Base-by-base conservation (phyloP, 2,888 invertebrate species). In the Hypomecis punctinalis region DNA sequence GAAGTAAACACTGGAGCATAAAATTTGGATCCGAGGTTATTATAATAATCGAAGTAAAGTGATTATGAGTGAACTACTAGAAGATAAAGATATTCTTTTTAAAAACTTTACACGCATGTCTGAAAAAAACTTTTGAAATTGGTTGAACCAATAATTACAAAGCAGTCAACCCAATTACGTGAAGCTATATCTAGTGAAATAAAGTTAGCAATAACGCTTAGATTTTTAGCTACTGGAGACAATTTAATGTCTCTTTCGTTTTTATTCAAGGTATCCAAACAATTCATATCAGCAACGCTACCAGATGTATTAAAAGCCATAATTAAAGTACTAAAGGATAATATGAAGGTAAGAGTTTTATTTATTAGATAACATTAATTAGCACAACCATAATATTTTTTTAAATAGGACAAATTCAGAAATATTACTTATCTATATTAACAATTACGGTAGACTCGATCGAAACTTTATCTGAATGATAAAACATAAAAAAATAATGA, bases 271-370 rank as follows among this genome's bases (percentile, higher is more conserved):
- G 42, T 42, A 10, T 42, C 42, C 42, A 42, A 42, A 42, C 53
- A 60, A 59, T 55, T 59, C 53, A 48, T 64, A 59, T 60, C 59
- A 64, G 53, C 59, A 59, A 42, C 57, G 57, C 54, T 13, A 49
- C 57, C 63, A 59, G 59, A 64, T 59, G 63, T 64, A 47, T 57
- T 57, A 40, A 57, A 57, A 63, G 57, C 63, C 51, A 63, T 67
- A 45, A 45, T 45, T 45, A 48, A 67, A 56, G 63, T 60, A 63
- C 56, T 67, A 61, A 64, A 61, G 58, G 61, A 67, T 57, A 45
- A 61, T 58, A 54, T 64, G n/a, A 45, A 45, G 45, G 45, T 46
- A 48, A 61, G 60, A 43, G 37, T 56, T 59, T 59, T 59, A 42
- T 59, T 59, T 61, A 65, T 11, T 45, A 42, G 9, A 59, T 39